These are phyloP conservation scores for Aethes cnicana DNA, from an alignment of 2,888 invertebrate genomes.

Conservation along the genomic window DNA sequence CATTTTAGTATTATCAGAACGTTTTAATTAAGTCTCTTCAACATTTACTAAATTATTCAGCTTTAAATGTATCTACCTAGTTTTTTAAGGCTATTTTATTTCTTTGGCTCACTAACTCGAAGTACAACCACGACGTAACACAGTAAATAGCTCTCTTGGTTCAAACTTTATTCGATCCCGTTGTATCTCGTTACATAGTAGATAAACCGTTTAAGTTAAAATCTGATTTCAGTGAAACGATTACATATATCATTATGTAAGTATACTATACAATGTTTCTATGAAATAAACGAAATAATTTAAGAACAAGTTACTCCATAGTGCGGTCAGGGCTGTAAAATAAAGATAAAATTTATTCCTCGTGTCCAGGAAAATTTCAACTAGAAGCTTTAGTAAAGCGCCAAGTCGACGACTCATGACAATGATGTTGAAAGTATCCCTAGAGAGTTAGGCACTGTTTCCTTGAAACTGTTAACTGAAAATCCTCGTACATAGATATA, in stretches of 20 bases:
- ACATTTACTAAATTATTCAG: not conserved
- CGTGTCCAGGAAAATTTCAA: constrained; percentile 1
- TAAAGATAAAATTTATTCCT: constrained; percentile 18
- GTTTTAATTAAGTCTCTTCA: constrained; percentile 17
- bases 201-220: too few relatives aligned
- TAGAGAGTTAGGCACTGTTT: too few relatives aligned
- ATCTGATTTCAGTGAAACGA: too few relatives aligned
- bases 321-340: constrained; percentile 6
- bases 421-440: too few relatives aligned
- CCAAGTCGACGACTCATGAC: too few relatives aligned
- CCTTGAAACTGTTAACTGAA: too few relatives aligned
- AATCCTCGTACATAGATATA: too few relatives aligned
- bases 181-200: too few relatives aligned
- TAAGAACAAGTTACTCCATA: constrained; percentile 18
- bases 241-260: not conserved
- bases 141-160: too few relatives aligned
- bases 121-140: too few relatives aligned
- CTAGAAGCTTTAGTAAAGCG: constrained; percentile 23
- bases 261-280: constrained; percentile 2
- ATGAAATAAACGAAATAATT: constrained; percentile 23
- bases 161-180: too few relatives aligned
- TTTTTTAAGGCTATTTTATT: not conserved
- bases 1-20: constrained; percentile 16
- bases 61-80: constrained; percentile 3
- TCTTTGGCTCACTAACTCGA: not conserved